Conservation (phyloP, 92 coral and sea anemone genomes). For the Anthopleura xanthogrammica region DNA sequence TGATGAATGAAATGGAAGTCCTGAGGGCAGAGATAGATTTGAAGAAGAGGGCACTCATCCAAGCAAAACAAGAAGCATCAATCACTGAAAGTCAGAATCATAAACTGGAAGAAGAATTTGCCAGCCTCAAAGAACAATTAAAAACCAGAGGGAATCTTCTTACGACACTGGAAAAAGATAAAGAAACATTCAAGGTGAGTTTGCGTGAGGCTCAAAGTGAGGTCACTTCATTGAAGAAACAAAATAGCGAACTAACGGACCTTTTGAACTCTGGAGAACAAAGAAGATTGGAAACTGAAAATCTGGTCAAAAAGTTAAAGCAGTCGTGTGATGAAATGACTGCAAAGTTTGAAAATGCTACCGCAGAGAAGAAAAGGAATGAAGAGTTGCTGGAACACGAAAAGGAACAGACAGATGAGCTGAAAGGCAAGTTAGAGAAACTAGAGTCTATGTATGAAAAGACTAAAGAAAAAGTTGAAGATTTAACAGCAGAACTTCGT, state of each 20-base stretch:
- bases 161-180: slow-evolving; percentile 42
- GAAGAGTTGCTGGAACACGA: slow-evolving; percentile 20
- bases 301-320: slow-evolving; percentile 47
- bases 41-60: slow-evolving; percentile 25
- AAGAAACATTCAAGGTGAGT: slow-evolving; percentile 31
- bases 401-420: slow-evolving; percentile 32
- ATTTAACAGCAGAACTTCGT: slow-evolving; percentile 46
- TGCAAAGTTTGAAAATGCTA: slow-evolving; percentile 46
- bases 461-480: slow-evolving; percentile 42
- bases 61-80: slow-evolving; percentile 31
- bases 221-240: slow-evolving; percentile 1
- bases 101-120: slow-evolving; percentile 29
- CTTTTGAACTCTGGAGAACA: slow-evolving; percentile 15
- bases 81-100: slow-evolving; percentile 18
- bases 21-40: slow-evolving; percentile 37
- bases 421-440: slow-evolving; percentile 32
- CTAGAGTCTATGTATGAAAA: slow-evolving; percentile 26
- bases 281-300: slow-evolving; percentile 29
- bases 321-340: slow-evolving; percentile 57
- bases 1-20: slow-evolving; percentile 29
- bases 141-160: slow-evolving; percentile 29
- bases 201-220: slow-evolving; percentile 30
- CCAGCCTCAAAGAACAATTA: slow-evolving; percentile 42
- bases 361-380: slow-evolving; percentile 9
- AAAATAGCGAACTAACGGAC: slow-evolving; percentile 10